These are phyloP conservation scores for Vireo griseus DNA, from an alignment of 2,797 vertebrate species.

Conservation along the genomic window DNA sequence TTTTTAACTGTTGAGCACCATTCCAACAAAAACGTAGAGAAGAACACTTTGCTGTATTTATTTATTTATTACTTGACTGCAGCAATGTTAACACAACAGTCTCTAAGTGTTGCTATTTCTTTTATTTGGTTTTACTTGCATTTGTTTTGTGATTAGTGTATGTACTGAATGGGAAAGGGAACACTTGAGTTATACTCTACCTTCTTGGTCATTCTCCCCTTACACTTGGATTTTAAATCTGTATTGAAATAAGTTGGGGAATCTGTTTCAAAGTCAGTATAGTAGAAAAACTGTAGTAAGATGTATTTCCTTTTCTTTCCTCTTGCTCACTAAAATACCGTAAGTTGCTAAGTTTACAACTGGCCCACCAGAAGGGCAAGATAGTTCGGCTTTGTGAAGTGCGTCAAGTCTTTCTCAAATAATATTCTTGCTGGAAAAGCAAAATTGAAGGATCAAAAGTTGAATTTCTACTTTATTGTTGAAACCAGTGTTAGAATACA, in stretches of 20 bases:
- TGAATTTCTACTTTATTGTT: conserved; percentile 52
- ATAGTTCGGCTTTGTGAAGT: not conserved
- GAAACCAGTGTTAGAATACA: conserved; percentile 38
- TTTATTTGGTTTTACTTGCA: conserved; percentile 18
- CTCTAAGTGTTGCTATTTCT: conserved; percentile 45
- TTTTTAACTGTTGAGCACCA: conserved; percentile 16
- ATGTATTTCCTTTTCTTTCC: conserved; percentile 34
- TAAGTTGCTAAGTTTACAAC: not conserved
- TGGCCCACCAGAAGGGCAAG: not conserved
- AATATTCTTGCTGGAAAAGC: not conserved
- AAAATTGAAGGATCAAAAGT: conserved; percentile 48
- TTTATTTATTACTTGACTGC: conserved; percentile 75
- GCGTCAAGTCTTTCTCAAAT: conserved; percentile 2
- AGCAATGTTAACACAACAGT: conserved; percentile 46
- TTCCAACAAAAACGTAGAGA: conserved; percentile 26
- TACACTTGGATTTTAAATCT: conserved; percentile 15
- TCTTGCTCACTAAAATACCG: not conserved
- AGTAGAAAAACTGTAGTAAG: not conserved
- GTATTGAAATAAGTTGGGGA: conserved; percentile 21
- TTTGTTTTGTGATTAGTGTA: conserved; percentile 33
- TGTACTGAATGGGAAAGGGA: not conserved
- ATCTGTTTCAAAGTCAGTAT: conserved; percentile 40
- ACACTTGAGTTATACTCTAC: not conserved
- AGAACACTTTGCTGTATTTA: conserved; percentile 67
- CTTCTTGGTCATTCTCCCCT: conserved; percentile 24